Conservation (phyloP, 2,797 vertebrate species). For the Sebastes alutus region DNA sequence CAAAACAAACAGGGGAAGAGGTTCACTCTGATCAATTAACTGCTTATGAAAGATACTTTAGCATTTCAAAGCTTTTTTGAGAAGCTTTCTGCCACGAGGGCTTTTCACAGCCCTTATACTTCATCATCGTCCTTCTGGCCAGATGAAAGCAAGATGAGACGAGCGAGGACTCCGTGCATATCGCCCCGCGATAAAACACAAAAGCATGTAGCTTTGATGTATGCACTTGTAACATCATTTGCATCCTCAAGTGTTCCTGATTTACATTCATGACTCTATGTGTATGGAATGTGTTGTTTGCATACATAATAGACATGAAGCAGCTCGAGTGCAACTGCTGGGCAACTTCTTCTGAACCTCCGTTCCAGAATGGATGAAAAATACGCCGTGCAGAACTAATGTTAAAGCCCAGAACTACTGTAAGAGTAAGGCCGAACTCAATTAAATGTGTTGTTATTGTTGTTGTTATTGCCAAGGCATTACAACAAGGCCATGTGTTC, state of each 20-base stretch:
- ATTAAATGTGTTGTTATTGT: background rate
- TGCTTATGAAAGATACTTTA: slow-evolving; percentile 56
- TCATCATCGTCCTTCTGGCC: slow-evolving; percentile 22
- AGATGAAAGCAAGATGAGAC: slow-evolving; percentile 48
- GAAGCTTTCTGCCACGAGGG: slow-evolving; percentile 21
- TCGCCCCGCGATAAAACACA: slow-evolving; percentile 28
- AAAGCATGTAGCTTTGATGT: slow-evolving; percentile 48
- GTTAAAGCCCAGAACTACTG: background rate
- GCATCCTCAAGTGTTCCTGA: slow-evolving; percentile 46
- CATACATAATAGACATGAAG: background rate
- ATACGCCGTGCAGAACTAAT: background rate
- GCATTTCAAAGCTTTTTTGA: slow-evolving; percentile 62
- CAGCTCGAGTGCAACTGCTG: background rate
- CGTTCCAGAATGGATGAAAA: rapidly evolving
- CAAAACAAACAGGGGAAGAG: slow-evolving; percentile 8
- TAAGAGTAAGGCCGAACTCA: background rate
- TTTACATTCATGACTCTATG: slow-evolving; percentile 33
- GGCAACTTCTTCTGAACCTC: background rate
- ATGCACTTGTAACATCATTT: slow-evolving; percentile 41
- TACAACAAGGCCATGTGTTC: background rate
- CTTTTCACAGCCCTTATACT: slow-evolving; percentile 31
- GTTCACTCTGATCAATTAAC: slow-evolving; percentile 45
- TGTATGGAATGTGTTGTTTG: slow-evolving; percentile 8
- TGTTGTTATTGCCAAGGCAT: background rate
- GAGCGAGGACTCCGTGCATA: background rate